Base-by-base conservation (phyloP, 2,888 invertebrate species). In the Cerceris ruficornis region DNA sequence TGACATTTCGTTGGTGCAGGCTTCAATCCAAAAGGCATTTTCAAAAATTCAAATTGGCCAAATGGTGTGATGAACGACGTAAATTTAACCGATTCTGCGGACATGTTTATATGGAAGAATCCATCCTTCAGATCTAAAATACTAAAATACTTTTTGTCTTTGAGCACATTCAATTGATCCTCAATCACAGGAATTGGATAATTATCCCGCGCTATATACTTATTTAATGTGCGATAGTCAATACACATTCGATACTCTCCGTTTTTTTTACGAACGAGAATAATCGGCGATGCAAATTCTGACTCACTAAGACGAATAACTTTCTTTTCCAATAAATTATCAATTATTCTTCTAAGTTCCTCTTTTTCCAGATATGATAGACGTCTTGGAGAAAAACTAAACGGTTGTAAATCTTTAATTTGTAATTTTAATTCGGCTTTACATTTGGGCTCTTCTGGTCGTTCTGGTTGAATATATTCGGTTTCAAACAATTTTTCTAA, bases 11-110 rank as follows among this genome's bases (percentile, higher is more conserved):
- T 15, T 1, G 50, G 70, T 1, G 57, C 57, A 0, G 49, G 8
- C 13, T 69, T 69, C 1, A 70, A 9, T 0, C 62, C 74, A 15
- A 74, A 69, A 1, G 69, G 74, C 68, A 71, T 71, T 54, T 15
- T 65, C 0, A 60, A 0, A 54, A 11, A 71, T 8, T 71, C 71
- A 39, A 43, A 71, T 28, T 66, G 71, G 0, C 71, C 65, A 2
- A 64, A 11, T 5, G 42, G 64, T 8, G 70, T 70, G 13, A 58
- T 28, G 41, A 71, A 65, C 0, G 66, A 15, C 0, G 66, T 65
- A 17, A 54, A 71, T n/a, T 66, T 54, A 7, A 66, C 41, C 1
- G 71, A 72, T 0, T 43, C 28, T 7, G 15, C 43, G 0, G 50
- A 6, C 9, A 71, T 28, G 0, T 5, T 1, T 5, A 71, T 60